Evolutionary conservation across 2,888 invertebrate genomes (phyloP), one percentile per base, ranked within the genome.

Genomic region (Augiades crinisus): DNA sequence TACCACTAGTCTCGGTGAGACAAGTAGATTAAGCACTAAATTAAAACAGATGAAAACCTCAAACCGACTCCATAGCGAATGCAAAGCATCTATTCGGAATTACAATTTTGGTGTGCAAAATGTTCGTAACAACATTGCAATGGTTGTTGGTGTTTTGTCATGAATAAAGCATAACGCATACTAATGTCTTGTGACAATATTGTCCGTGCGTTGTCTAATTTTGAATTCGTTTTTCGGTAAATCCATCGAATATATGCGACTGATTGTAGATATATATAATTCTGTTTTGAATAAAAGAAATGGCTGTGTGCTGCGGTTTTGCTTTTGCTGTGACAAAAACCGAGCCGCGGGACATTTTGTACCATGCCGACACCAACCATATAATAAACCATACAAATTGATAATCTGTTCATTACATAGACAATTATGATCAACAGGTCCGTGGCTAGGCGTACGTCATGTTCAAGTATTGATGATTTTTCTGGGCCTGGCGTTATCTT

Each of bases 401-500:
- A n/a, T n/a, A n/a, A n/a, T n/a, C n/a, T n/a, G n/a, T n/a, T n/a
- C n/a, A n/a, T n/a, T n/a, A n/a, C n/a, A n/a, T n/a, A n/a, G n/a
- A n/a, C n/a, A n/a, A n/a, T n/a, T n/a, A n/a, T n/a, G n/a, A n/a
- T n/a, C n/a, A n/a, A n/a, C n/a, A n/a, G n/a, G n/a, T n/a, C n/a
- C n/a, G n/a, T n/a, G n/a, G n/a, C n/a, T n/a, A n/a, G n/a, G n/a
- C n/a, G n/a, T n/a, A n/a, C n/a, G n/a, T n/a, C n/a, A n/a, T n/a
- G n/a, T 90, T 0, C 93, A 93, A 60, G 81, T 87, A 0, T 37
- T 91, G 0, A 67, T 93, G 64, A 73, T 93, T 60, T 92, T 93
- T 66, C 61, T 90, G 2, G 90, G 91, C 0, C 74, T 92, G 59
- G 65, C 91, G 3, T 78, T 92, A 17, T 91, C 90, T 0, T 93